Evolutionary conservation across 2,113 vertebrate species (phyloP).

Genomic region (Fregata magnificens): DNA sequence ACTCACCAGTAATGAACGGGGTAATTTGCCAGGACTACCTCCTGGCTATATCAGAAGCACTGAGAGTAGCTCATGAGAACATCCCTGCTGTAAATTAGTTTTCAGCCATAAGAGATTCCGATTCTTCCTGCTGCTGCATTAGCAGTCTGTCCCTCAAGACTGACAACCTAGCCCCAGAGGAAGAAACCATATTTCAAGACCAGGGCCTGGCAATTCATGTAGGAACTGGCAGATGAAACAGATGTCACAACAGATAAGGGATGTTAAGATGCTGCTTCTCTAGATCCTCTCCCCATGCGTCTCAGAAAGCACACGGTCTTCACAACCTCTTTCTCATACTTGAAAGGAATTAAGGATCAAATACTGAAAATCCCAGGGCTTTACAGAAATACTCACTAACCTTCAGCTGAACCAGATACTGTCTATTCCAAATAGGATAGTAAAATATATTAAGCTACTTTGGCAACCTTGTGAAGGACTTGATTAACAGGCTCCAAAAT

Average conservation of each 20-base stretch:
- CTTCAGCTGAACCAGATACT: background rate
- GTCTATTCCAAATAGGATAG: background rate
- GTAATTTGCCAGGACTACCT: background rate
- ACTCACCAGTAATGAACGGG: background rate
- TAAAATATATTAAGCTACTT: background rate
- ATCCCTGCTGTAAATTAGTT: background rate
- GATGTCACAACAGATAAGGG: background rate
- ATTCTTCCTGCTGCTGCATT: background rate
- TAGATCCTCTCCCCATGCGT: background rate
- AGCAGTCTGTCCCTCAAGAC: background rate
- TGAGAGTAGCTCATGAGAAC: background rate
- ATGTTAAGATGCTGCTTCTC: background rate
- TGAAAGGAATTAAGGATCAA: background rate
- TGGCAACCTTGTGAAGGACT: background rate
- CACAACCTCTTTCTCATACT: background rate
- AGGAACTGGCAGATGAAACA: background rate
- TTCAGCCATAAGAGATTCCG: background rate
- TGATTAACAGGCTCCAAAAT: background rate
- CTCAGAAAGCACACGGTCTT: background rate
- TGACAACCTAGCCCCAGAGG: background rate
- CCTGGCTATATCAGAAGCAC: background rate
- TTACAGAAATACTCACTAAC: background rate
- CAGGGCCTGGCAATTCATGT: background rate
- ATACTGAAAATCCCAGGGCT: background rate
- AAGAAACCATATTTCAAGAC: background rate